Base-by-base conservation (phyloP, 1,140 invertebrate genomes). In the Pachyrhynchus sulphureomaculatus region DNA sequence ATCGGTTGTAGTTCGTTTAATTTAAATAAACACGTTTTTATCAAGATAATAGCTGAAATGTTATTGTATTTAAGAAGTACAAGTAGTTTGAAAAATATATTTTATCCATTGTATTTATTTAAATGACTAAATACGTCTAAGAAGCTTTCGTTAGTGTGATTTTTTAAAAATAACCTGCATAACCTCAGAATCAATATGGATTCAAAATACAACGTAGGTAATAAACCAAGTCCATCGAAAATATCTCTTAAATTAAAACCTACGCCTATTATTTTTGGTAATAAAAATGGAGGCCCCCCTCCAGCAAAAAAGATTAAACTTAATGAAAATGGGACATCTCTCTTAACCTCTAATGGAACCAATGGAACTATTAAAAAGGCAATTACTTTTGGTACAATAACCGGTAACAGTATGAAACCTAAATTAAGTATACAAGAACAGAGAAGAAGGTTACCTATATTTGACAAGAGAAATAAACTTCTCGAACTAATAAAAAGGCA, bases 401-500 rank as follows among this genome's bases (percentile, higher is more conserved):
- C 55, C 15, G 47, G 33, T 23, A 77, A 76, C 26, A 17, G 17
- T 10, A 12, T 51, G n/a, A 59, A 51, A 57, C 60, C 48, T 1
- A 78, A 57, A 45, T 4, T 72, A 6, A 78, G 56, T 48, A 66
- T 82, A 15, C 79, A 80, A 51, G 78, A 81, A 51, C 80, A 82
- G 48, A 69, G 77, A 54, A 77, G 78, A 62, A 74, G 75, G n/a
- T 66, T 83, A 42, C 81, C 82, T 2, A 78, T 82, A 24, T 81
- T 78, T 56, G 75, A 69, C 33, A 75, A 80, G 26, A 72, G 77
- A 26, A 79, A 81, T 59, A 84, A 82, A 51, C 64, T 87, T 15
- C 66, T 86, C 2, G 76, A 82, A 54, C 77, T 84, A 66, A 81
- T 86, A 34, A 72, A 77, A 12, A 77, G 76, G 41, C 68, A 83